Conservation (phyloP, 2,113 vertebrate genomes). For the Xerus inauris region DNA sequence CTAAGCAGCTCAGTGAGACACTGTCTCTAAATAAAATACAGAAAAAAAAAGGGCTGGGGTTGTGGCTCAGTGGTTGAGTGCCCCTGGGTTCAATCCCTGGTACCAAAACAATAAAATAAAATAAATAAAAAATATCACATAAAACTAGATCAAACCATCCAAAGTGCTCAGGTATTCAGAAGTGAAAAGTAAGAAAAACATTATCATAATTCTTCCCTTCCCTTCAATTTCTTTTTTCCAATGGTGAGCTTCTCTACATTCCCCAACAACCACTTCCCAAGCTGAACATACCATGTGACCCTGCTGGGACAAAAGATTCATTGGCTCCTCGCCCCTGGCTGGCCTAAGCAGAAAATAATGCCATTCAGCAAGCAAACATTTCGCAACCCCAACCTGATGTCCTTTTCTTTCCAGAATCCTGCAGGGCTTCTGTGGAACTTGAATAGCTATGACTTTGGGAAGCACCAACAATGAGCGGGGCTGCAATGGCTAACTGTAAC, state of each 20-base stretch:
- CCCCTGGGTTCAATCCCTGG: too few relatives aligned
- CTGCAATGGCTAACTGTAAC: not conserved
- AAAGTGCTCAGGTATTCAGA: not conserved
- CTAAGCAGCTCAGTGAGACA: too few relatives aligned
- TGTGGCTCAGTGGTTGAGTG: too few relatives aligned
- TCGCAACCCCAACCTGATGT: not conserved
- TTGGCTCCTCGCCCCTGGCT: not conserved
- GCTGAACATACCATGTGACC: not conserved
- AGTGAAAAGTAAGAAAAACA: not conserved
- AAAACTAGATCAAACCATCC: not conserved
- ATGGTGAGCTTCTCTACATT: not conserved
- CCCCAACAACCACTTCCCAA: not conserved
- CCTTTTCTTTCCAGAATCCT: constrained; percentile 18
- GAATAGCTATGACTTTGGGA: not conserved
- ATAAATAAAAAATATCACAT: not conserved
- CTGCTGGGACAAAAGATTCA: not conserved
- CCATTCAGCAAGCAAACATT: not conserved
- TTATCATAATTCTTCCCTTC: not conserved
- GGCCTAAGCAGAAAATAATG: not conserved
- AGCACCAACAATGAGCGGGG: not conserved
- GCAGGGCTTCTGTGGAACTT: not conserved
- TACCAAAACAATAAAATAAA: too few relatives aligned
- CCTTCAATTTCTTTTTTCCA: not conserved
- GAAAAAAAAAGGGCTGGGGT: too few relatives aligned
- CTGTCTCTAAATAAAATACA: too few relatives aligned